Evolutionary conservation across 2,888 invertebrate species (phyloP).

Genomic region (Cephus spinipes): DNA sequence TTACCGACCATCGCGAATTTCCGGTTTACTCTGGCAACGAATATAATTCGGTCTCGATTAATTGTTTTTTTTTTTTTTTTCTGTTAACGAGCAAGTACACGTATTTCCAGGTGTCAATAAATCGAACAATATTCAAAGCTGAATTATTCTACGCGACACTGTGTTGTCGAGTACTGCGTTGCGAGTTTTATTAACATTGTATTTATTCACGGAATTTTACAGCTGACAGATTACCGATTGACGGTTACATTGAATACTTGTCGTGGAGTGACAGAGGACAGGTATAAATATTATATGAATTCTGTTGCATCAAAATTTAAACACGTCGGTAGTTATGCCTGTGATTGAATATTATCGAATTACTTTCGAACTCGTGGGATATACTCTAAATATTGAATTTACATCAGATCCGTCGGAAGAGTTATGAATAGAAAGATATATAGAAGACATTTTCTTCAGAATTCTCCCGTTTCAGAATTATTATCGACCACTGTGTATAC

Average conservation of each 20-base stretch:
- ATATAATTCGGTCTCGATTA: not conserved
- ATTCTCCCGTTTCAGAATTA: constrained; percentile 10
- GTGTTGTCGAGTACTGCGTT: not conserved
- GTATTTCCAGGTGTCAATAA: not conserved
- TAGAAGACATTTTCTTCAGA: not conserved
- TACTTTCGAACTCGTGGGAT: not conserved
- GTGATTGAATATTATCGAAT: not conserved
- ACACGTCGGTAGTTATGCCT: not conserved
- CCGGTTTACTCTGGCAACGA: not conserved
- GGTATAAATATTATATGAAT: no score
- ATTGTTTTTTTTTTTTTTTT: not conserved
- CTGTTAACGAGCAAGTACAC: not conserved
- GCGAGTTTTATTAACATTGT: not conserved
- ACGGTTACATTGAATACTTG: not conserved
- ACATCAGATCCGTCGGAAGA: not conserved
- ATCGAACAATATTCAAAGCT: not conserved
- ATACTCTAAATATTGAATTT: not conserved
- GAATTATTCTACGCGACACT: not conserved
- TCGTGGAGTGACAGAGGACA: no score
- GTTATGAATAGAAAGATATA: not conserved
- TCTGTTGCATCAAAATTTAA: not conserved
- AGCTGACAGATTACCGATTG: not conserved
- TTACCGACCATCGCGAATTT: not conserved
- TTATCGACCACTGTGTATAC: constrained; percentile 17
- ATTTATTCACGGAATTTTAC: not conserved